Evolutionary conservation across 2,797 vertebrate genomes (phyloP).

Genomic region (Malacoctenus gilli): DNA sequence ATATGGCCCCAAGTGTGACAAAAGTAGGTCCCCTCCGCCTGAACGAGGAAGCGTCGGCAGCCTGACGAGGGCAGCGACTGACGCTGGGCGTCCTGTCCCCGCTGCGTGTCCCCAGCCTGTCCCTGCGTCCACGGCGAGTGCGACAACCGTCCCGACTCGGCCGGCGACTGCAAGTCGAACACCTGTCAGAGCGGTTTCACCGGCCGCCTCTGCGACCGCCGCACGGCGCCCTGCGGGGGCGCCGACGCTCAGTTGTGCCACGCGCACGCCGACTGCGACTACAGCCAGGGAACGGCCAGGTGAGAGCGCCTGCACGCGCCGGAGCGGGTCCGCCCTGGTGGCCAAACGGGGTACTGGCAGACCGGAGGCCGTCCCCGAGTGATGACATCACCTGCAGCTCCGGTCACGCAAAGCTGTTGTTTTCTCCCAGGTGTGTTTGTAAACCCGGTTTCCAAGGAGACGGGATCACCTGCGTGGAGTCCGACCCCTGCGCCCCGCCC

Average conservation of each 20-base stretch:
- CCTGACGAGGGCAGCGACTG: too few relatives aligned
- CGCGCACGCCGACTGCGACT: conserved; percentile 86
- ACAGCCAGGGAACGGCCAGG: conserved; percentile 75
- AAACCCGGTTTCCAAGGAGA: conserved; percentile 89
- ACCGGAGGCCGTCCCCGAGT: too few relatives aligned
- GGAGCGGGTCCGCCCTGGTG: too few relatives aligned
- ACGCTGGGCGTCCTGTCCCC: background rate
- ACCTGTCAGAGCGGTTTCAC: conserved; percentile 82
- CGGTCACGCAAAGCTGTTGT: too few relatives aligned
- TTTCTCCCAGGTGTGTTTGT: conserved; percentile 86
- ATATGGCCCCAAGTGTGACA: conserved; percentile 86
- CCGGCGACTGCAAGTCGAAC: conserved; percentile 82
- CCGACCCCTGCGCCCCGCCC: conserved; percentile 82
- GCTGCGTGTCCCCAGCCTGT: conserved; percentile 81
- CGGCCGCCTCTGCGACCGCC: conserved; percentile 85
- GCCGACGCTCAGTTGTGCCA: conserved; percentile 83
- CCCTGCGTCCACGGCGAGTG: conserved; percentile 86
- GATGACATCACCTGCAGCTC: too few relatives aligned
- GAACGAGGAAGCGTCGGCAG: too few relatives aligned
- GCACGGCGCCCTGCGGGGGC: conserved; percentile 78
- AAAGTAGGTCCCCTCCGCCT: conserved; percentile 75
- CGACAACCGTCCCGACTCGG: conserved; percentile 82
- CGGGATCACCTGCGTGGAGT: conserved; percentile 84
- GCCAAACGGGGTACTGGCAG: too few relatives aligned
- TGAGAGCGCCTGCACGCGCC: too few relatives aligned